These are phyloP conservation scores for Plagiodera versicolora DNA, from an alignment of 2,888 invertebrate genomes.

Conservation along the genomic window DNA sequence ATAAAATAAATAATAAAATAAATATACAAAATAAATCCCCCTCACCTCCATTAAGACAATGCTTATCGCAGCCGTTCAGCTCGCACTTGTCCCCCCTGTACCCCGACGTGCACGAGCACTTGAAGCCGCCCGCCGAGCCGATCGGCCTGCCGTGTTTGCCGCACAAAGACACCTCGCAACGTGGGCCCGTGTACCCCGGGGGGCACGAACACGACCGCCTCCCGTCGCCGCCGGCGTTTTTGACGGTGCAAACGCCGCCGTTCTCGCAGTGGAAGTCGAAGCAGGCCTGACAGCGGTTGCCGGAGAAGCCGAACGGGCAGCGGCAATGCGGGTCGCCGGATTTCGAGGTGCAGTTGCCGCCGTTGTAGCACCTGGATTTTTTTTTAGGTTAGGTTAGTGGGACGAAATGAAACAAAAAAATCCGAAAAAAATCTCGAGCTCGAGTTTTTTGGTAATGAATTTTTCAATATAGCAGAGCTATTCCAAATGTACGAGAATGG, in stretches of 20 bases:
- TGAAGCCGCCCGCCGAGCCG: constrained; percentile 33
- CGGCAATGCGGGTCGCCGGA: constrained; percentile 49
- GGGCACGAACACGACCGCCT: constrained; percentile 59
- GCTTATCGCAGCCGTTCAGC: constrained; percentile 59
- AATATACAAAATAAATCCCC: no score
- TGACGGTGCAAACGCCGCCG: constrained; percentile 63
- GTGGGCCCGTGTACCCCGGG: constrained; percentile 58
- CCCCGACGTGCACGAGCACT: constrained; percentile 57
- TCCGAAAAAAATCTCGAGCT: no score
- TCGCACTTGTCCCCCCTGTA: constrained; percentile 65
- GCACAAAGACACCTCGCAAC: constrained; percentile 56
- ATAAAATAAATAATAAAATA: no score
- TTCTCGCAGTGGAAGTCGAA: constrained; percentile 62
- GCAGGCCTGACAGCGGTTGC: constrained; percentile 61
- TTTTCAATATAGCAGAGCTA: no score
- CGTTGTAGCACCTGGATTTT: constrained; percentile 61
- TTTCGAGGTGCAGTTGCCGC: constrained; percentile 59
- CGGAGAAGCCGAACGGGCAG: constrained; percentile 54
- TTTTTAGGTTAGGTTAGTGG: no score
- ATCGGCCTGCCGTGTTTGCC: constrained; percentile 45
- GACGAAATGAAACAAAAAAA: no score
- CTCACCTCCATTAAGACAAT: constrained; percentile 63
- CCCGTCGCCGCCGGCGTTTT: constrained; percentile 50
- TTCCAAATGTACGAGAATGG: no score
- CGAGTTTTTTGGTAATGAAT: no score